Evolutionary conservation across 2,113 vertebrate genomes (phyloP).

Genomic region (Centrocercus urophasianus): DNA sequence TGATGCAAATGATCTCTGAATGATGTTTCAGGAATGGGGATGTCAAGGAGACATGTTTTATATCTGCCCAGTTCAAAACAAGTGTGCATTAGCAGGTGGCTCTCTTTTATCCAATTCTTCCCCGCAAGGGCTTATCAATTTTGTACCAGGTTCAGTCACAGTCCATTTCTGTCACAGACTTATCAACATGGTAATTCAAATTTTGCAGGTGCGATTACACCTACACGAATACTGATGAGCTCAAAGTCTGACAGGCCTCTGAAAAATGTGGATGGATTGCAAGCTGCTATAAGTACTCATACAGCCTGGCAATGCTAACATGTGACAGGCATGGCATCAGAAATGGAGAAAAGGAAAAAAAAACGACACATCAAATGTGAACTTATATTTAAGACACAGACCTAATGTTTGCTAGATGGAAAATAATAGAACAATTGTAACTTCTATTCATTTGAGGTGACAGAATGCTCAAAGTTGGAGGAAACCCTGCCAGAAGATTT

Average conservation of each 20-base stretch:
- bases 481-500: neutral
- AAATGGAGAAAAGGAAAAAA: neutral
- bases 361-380: neutral
- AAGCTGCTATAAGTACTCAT: neutral
- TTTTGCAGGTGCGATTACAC: neutral
- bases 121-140: neutral
- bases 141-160: neutral
- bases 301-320: accelerated
- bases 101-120: neutral
- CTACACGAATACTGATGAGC: neutral
- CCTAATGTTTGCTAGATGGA: neutral
- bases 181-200: neutral
- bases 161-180: neutral
- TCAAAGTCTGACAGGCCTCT: neutral
- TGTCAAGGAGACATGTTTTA: neutral
- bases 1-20: neutral
- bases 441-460: neutral
- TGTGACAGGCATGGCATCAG: accelerated
- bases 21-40: neutral
- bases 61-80: neutral
- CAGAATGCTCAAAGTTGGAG: neutral
- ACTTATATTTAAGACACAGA: neutral
- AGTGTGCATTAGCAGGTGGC: neutral
- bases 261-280: neutral
- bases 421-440: neutral